phyloP scores from a whole-genome alignment of 2,797 vertebrate genomes.

The Hirundo rustica region DNA sequence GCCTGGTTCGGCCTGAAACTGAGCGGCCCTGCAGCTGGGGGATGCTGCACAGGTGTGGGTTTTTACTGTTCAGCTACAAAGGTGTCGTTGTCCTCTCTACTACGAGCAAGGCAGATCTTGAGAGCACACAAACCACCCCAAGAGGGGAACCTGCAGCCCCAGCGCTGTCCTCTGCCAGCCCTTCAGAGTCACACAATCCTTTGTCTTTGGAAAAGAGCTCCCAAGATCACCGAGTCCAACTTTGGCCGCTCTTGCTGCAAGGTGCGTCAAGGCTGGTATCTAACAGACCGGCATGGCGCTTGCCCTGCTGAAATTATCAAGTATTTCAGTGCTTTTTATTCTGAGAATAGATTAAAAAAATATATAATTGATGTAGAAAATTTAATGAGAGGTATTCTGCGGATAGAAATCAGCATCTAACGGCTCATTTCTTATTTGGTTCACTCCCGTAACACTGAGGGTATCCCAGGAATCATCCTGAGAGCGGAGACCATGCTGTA shows the following conservation, averaged over 20 bases:
- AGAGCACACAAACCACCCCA: not conserved
- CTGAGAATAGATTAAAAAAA: not conserved
- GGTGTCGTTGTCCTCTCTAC: not conserved
- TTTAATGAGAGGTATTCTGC: not conserved
- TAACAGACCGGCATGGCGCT: accelerated
- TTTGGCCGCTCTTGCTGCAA: not conserved
- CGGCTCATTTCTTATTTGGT: not conserved
- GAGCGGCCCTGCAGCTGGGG: not conserved
- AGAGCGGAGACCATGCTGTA: not conserved
- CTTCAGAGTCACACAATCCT: not conserved
- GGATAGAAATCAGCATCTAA: not conserved
- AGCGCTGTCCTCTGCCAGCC: not conserved
- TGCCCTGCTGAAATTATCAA: not conserved
- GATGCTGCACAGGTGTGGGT: not conserved
- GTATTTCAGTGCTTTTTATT: not conserved
- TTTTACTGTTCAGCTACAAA: not conserved
- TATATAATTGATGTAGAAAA: not conserved
- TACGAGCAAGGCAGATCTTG: not conserved
- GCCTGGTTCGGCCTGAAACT: not conserved
- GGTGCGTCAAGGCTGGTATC: not conserved
- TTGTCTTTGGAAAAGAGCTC: not conserved
- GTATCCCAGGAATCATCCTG: not conserved
- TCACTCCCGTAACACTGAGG: not conserved
- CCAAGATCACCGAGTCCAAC: not conserved
- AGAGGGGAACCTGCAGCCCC: accelerated